Percentiles rank a stretch among this genome's conserved stretches.
These are phyloP conservation scores for Umimayanthus kanabou DNA, from an alignment of 92 coral and sea anemone species.

Conservation along the genomic window DNA sequence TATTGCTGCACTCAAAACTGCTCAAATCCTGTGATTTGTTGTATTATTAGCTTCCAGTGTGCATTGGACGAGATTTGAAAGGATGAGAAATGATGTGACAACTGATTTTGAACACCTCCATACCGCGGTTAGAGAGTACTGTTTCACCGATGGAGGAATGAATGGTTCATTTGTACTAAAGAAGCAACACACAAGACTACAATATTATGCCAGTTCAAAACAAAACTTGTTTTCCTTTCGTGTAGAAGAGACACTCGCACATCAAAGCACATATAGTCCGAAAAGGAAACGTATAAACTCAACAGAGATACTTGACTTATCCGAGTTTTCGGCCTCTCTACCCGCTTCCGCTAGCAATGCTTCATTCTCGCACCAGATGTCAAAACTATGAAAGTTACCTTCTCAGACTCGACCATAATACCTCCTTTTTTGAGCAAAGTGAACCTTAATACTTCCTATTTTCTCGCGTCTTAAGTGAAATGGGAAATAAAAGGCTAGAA, in stretches of 20 bases:
- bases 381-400: conserved; percentile 34
- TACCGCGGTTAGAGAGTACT: conserved; percentile 30
- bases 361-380: conserved; percentile 49
- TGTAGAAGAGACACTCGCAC: neutral
- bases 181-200: neutral
- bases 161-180: conserved; percentile 11
- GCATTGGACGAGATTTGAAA: conserved; percentile 34
- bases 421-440: conserved; percentile 47
- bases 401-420: conserved; percentile 38
- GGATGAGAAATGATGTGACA: conserved; percentile 40
- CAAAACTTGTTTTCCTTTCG: neutral
- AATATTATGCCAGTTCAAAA: neutral
- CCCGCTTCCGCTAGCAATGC: conserved; percentile 37
- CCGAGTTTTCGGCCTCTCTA: conserved; percentile 36
- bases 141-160: conserved; percentile 30
- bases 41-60: conserved; percentile 9
- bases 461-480: conserved; percentile 31
- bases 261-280: neutral
- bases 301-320: conserved; percentile 7
- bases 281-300: conserved; percentile 19
- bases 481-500: conserved; percentile 28
- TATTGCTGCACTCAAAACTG: neutral
- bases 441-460: conserved; percentile 40
- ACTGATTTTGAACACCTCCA: conserved; percentile 28
- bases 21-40: neutral